A percentile compares a stretch with the other conserved stretches of the same genome.
These are phyloP conservation scores for Solea senegalensis DNA, from an alignment of 2,113 vertebrate genomes.

Conservation along the genomic window DNA sequence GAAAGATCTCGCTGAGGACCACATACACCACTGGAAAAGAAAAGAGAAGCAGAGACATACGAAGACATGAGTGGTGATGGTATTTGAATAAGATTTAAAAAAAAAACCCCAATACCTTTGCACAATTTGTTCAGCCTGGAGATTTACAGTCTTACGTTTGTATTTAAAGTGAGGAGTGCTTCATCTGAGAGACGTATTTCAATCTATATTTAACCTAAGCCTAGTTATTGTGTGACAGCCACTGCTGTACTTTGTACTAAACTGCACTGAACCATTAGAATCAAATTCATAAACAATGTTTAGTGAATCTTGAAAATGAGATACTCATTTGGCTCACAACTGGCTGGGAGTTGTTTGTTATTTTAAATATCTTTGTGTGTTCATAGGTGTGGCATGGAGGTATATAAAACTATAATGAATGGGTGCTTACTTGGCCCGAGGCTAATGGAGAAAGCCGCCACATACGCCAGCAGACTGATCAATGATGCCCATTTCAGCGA, in stretches of 20 bases:
- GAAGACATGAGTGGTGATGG: neutral
- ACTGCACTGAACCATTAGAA: neutral
- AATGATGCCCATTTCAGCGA: conserved; percentile 90
- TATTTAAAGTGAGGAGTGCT: neutral
- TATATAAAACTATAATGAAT: neutral
- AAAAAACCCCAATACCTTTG: no score
- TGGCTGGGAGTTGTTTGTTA: neutral
- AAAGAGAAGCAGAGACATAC: conserved; percentile 13
- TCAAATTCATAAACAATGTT: no score
- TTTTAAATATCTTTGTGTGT: neutral
- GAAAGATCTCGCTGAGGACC: conserved; percentile 95
- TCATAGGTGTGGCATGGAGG: neutral
- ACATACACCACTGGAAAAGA: conserved; percentile 90
- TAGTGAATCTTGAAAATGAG: no score
- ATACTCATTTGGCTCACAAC: no score
- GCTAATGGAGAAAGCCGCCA: conserved; percentile 93
- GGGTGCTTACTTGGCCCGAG: conserved; percentile 93
- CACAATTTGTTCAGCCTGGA: no score
- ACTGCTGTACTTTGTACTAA: conserved; percentile 24
- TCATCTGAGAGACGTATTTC: neutral
- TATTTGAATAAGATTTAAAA: no score
- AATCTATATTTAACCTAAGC: neutral
- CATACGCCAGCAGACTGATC: conserved; percentile 89
- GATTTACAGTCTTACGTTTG: neutral
- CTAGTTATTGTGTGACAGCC: conserved; percentile 13